Conservation (phyloP, 2,888 invertebrate genomes). For the Campoplex nolae region DNA sequence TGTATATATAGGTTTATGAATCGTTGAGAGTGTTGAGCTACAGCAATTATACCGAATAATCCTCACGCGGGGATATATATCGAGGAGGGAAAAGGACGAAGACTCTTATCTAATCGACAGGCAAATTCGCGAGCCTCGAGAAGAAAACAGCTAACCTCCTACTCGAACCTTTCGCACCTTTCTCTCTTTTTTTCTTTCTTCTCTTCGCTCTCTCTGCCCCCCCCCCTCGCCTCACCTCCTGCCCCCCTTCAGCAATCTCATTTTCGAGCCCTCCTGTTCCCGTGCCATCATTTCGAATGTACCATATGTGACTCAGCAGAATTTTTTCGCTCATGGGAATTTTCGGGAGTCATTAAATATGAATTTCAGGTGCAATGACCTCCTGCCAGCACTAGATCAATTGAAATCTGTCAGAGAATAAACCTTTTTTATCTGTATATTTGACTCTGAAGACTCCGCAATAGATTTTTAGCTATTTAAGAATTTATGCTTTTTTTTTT, state of each 20-base stretch:
- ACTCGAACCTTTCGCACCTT: constrained; percentile 70
- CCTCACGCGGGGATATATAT: constrained; percentile 60
- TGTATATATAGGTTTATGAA: constrained; percentile 15
- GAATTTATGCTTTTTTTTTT: not conserved
- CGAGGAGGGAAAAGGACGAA: constrained; percentile 52
- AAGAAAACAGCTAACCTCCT: constrained; percentile 67
- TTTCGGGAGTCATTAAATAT: constrained; percentile 6
- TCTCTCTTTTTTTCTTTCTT: constrained; percentile 60
- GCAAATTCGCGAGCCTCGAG: constrained; percentile 65
- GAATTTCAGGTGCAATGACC: constrained; percentile 9
- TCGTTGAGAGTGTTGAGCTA: constrained; percentile 54
- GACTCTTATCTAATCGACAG: constrained; percentile 71
- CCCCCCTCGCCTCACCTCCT: constrained; percentile 8
- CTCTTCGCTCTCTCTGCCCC: constrained; percentile 28
- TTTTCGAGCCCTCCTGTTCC: constrained; percentile 31
- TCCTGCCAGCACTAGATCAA: not conserved
- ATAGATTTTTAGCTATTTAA: not conserved
- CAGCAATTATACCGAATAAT: constrained; percentile 72
- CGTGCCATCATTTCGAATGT: not conserved
- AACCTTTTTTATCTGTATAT: not conserved
- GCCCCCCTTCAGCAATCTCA: constrained; percentile 14
- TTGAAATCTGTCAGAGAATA: not conserved
- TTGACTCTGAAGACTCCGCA: not conserved
- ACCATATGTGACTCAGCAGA: constrained; percentile 13
- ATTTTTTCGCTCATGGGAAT: constrained; percentile 14